These are phyloP conservation scores for Aspidiotus destructor DNA, from an alignment of 2,888 invertebrate species.

Conservation along the genomic window DNA sequence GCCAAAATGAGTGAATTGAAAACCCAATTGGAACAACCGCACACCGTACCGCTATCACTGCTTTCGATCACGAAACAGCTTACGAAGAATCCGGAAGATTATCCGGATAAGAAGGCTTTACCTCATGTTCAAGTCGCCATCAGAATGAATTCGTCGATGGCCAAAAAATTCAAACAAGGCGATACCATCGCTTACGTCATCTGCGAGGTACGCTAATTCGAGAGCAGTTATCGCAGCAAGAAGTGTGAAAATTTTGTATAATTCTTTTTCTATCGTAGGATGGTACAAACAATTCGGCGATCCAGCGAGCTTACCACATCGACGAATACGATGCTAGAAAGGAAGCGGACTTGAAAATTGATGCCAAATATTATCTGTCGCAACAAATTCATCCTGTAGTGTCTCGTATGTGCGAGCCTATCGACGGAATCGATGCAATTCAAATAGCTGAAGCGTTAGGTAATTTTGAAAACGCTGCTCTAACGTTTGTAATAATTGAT, in stretches of 20 bases:
- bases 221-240: background rate
- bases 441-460: constrained; percentile 85
- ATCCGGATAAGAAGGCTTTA: constrained; percentile 68
- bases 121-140: constrained; percentile 90
- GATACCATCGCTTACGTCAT: constrained; percentile 94
- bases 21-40: constrained; percentile 53
- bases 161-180: constrained; percentile 74
- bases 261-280: constrained; percentile 46
- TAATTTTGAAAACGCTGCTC: constrained; percentile 38
- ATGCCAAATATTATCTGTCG: constrained; percentile 81
- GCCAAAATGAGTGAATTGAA: constrained; percentile 66
- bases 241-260: background rate
- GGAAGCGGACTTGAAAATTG: constrained; percentile 54
- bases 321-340: constrained; percentile 68
- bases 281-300: constrained; percentile 65
- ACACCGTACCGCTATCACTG: constrained; percentile 61
- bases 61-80: constrained; percentile 88
- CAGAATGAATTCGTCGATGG: constrained; percentile 66
- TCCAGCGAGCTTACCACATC: constrained; percentile 87
- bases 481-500: background rate
- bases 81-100: constrained; percentile 87
- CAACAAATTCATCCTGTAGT: constrained; percentile 96
- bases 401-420: constrained; percentile 86
- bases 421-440: constrained; percentile 85
- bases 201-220: constrained; percentile 52